Evolutionary conservation across 2,888 invertebrate genomes (phyloP), one percentile per base, ranked within the genome.

Genomic region (Pterostichus madidus): DNA sequence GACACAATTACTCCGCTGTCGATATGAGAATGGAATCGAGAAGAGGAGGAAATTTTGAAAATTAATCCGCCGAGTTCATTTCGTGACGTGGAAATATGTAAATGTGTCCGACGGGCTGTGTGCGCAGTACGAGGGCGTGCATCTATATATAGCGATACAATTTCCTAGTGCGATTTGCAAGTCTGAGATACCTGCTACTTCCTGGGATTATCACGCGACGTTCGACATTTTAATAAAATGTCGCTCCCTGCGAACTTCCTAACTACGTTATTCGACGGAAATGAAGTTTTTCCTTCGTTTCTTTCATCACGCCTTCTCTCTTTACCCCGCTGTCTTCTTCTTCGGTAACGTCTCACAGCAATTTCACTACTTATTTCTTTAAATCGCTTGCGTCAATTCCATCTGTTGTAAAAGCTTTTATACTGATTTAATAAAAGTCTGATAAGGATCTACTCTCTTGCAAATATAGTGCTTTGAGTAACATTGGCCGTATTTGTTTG

Each of bases 141-240:
- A 56, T 53, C 39, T 76, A 56, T 75, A 75, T 61, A 77, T 64
- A 59, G 52, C 83, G 77, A 83, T 83, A 83, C 83, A 83, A 83
- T 83, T 84, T 84, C 82, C 84, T 82, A 77, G 73, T 83, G 56
- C 76, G 84, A 85, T 85, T 85, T 85, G 84, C 85, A 84, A 84
- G 83, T 84, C 84, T 83, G 83, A 84, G 85, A 83, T 82, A 84
- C 84, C 76, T 84, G 82, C 71, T 84, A 83, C 85, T 84, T 84
- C 76, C 77, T 64, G 53, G 68, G 81, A 84, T 82, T 84, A 78
- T 84, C 84, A 81, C 52, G 77, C 76, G 80, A 83, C 83, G 84
- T 83, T 84, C 84, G 84, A 84, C 83, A 71, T 84, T 85, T 85
- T 85, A 85, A 85, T 85, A 85, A 77, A 85, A 85, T 85, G 85